These are phyloP conservation scores for Melierax canorus DNA, from an alignment of 2,113 vertebrate species.

Conservation along the genomic window DNA sequence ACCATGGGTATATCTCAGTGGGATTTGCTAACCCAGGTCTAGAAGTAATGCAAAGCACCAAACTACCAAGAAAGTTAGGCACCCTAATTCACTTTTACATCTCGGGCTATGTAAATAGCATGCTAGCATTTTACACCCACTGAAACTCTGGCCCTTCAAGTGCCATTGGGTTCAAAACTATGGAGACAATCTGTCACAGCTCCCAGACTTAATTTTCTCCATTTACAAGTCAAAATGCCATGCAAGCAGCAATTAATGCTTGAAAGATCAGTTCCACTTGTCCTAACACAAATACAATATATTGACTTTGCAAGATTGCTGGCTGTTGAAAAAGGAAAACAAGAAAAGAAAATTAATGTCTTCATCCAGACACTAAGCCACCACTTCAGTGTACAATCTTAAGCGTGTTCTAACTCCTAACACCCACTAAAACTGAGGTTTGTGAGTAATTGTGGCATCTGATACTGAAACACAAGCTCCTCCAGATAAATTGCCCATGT, in stretches of 20 bases:
- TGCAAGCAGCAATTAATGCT: constrained; percentile 17
- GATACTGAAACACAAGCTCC: not conserved
- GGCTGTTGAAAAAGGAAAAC: constrained; percentile 5
- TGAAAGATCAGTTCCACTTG: constrained; percentile 45
- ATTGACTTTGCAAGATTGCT: constrained; percentile 24
- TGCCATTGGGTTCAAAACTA: not conserved
- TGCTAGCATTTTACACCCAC: not conserved
- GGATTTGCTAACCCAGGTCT: not conserved
- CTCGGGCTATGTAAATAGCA: not conserved
- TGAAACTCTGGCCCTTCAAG: not conserved
- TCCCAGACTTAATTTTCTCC: constrained; percentile 14
- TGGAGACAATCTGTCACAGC: not conserved
- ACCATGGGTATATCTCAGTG: not conserved
- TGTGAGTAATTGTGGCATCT: not conserved
- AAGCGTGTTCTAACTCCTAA: not conserved
- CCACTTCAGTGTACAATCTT: not conserved
- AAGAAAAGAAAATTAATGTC: not conserved
- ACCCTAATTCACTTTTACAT: not conserved
- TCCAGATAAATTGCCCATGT: not conserved
- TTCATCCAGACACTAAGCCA: not conserved
- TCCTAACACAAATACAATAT: constrained; percentile 46
- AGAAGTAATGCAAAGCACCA: not conserved
- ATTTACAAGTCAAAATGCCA: constrained; percentile 50
- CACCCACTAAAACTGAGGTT: not conserved
- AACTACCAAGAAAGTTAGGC: not conserved